A percentile compares a stretch with the other conserved stretches of the same genome.
Evolutionary conservation across 2,888 invertebrate species (phyloP).

Genomic region (Rhaphigaster nebulosa): DNA sequence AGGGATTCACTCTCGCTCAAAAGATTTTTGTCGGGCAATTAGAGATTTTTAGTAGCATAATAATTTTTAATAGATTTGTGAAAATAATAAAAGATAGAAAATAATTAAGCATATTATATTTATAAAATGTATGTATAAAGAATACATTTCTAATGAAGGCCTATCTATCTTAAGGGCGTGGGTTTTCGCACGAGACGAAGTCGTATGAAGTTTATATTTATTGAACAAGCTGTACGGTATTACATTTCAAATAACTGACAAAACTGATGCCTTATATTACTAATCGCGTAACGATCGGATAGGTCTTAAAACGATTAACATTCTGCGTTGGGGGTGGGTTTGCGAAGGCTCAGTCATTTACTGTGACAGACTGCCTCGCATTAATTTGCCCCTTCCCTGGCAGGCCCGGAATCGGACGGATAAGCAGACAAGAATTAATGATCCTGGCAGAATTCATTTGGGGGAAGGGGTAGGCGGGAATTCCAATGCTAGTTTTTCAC

Average conservation of each 20-base stretch:
- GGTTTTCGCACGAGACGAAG: too few species aligned
- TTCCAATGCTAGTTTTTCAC: constrained; percentile 58
- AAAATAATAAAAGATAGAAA: too few species aligned
- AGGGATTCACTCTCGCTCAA: too few species aligned
- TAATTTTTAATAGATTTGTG: too few species aligned
- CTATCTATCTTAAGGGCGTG: too few species aligned
- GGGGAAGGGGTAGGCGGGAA: constrained; percentile 59
- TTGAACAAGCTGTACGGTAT: background rate
- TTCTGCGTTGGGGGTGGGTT: constrained; percentile 17
- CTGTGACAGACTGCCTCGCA: constrained; percentile 63
- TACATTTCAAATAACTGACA: background rate
- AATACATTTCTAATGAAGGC: too few species aligned
- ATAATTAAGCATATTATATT: too few species aligned
- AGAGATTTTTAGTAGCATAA: too few species aligned
- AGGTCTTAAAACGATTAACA: constrained; percentile 22
- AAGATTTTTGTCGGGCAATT: too few species aligned
- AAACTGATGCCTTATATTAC: background rate
- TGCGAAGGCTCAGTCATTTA: constrained; percentile 59
- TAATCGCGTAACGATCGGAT: constrained; percentile 22
- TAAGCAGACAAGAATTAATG: constrained; percentile 64
- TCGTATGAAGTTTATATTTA: too few species aligned
- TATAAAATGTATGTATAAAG: too few species aligned
- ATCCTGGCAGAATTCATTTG: constrained; percentile 63
- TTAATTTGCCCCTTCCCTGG: constrained; percentile 60
- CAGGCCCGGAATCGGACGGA: constrained; percentile 56